Conservation (phyloP, 2,797 vertebrate genomes). For the Liasis olivaceus region DNA sequence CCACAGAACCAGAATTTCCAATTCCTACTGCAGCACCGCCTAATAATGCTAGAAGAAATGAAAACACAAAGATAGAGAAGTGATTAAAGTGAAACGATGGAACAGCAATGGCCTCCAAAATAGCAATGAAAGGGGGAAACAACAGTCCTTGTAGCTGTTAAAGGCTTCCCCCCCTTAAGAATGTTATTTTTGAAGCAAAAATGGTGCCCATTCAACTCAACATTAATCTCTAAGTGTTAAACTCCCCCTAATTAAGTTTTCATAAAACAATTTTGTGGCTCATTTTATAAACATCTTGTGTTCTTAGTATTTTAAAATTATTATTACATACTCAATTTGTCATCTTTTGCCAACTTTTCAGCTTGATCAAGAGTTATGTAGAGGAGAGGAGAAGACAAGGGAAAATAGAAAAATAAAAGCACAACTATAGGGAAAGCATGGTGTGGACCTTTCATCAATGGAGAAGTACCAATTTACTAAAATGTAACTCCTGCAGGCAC, state of each 20-base stretch:
- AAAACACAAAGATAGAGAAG: not conserved
- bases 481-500: not conserved
- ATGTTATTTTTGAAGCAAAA: not conserved
- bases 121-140: not conserved
- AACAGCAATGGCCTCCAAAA: not conserved
- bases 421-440: not conserved
- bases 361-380: not conserved
- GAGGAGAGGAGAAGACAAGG: not conserved
- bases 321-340: not conserved
- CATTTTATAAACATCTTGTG: not conserved
- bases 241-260: not conserved
- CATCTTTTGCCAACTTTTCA: not conserved
- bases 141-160: not conserved
- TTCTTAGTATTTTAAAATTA: not conserved
- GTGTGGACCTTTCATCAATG: not conserved
- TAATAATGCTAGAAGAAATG: slow-evolving; percentile 82
- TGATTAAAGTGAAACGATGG: not conserved
- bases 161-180: no score
- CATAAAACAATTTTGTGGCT: not conserved
- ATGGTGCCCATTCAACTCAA: not conserved
- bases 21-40: slow-evolving; percentile 86
- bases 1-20: slow-evolving; percentile 83
- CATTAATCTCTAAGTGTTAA: not conserved
- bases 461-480: not conserved
- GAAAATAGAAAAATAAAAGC: not conserved